These are phyloP conservation scores for Syritta pipiens DNA, from an alignment of 2,888 invertebrate species.

Conservation along the genomic window DNA sequence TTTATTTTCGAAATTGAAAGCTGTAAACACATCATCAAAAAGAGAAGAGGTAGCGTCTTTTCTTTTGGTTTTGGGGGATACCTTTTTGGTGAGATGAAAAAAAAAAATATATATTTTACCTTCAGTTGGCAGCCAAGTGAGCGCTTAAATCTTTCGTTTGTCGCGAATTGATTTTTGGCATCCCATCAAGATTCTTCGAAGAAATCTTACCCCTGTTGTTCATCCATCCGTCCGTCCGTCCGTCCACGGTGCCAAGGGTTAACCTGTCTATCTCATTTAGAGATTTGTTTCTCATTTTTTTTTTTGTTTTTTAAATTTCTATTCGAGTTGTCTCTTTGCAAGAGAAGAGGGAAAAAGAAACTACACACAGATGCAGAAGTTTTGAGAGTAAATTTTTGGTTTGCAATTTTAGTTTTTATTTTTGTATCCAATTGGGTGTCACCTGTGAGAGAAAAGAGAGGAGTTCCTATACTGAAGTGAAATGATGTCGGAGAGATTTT, in stretches of 20 bases:
- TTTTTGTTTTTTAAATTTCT: not conserved
- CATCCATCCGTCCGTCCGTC: constrained; percentile 16
- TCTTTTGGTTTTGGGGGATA: too few relatives aligned
- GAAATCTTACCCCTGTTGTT: constrained; percentile 19
- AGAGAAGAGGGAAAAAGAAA: not conserved
- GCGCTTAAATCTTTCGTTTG: constrained; percentile 7
- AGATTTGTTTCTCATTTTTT: not conserved
- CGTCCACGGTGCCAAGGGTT: constrained; percentile 27
- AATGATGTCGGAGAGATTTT: too few relatives aligned
- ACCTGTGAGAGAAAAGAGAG: too few relatives aligned
- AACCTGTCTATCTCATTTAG: constrained; percentile 33
- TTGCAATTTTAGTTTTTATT: too few relatives aligned
- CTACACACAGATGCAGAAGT: too few relatives aligned
- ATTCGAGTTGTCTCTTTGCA: not conserved
- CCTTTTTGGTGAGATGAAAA: constrained; percentile 30
- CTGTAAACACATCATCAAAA: too few relatives aligned
- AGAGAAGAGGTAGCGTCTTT: constrained; percentile 22
- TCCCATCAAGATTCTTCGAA: constrained; percentile 23
- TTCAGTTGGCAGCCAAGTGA: too few relatives aligned
- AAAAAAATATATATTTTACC: too few relatives aligned
- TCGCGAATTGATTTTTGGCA: constrained; percentile 28
- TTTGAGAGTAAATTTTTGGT: too few relatives aligned
- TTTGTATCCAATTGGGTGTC: too few relatives aligned
- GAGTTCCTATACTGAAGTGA: too few relatives aligned
- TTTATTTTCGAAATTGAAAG: constrained; percentile 42